A percentile compares a stretch with the other conserved stretches of the same genome.
These are phyloP conservation scores for Spilosoma lubricipeda DNA, from an alignment of 2,888 invertebrate genomes.

Conservation along the genomic window DNA sequence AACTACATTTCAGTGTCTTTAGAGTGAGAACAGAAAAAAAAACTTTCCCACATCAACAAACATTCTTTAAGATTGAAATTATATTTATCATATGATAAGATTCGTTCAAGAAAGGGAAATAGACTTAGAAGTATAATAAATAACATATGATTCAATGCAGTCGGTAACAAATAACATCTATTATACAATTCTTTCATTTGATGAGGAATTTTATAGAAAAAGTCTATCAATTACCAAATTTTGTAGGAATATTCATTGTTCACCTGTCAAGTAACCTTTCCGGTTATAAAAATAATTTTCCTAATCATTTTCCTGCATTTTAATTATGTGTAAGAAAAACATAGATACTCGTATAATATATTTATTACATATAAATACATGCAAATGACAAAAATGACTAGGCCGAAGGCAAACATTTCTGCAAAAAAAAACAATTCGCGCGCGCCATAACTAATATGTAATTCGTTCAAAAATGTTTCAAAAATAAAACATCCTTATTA, in stretches of 20 bases:
- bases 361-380: too few relatives aligned
- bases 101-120: neutral
- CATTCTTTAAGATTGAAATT: neutral
- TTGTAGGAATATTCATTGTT: too few relatives aligned
- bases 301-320: too few relatives aligned
- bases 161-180: neutral
- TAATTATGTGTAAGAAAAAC: too few relatives aligned
- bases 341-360: too few relatives aligned
- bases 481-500: neutral
- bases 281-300: neutral
- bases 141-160: neutral
- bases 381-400: neutral
- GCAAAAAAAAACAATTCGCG: slow-evolving; percentile 5
- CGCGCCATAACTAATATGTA: neutral
- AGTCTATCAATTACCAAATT: too few relatives aligned
- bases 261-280: neutral
- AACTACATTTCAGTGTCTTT: too few relatives aligned
- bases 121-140: neutral
- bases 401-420: neutral
- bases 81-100: neutral
- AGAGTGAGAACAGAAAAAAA: too few relatives aligned
- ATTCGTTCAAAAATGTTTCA: neutral
- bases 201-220: neutral
- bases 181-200: neutral
- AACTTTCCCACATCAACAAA: neutral